Percentiles rank a stretch among this genome's conserved stretches.
Evolutionary conservation across 2,797 vertebrate species (phyloP).

Genomic region (Hyperoplus lanceolatus): DNA sequence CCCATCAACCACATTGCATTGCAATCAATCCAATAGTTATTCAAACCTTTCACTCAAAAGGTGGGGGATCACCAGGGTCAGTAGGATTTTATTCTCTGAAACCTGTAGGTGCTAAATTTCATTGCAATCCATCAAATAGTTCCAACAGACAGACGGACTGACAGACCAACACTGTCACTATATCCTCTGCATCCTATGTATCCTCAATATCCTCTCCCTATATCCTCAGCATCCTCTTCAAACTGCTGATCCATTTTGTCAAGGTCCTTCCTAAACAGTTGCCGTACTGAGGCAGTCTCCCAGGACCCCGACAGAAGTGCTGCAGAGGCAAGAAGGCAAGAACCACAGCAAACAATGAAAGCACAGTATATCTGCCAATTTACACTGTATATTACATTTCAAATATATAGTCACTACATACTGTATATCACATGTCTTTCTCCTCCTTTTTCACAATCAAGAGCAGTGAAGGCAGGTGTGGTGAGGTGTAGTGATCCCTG

Average conservation of each 20-base stretch:
- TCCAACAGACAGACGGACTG: too few species aligned
- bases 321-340: conserved; percentile 46
- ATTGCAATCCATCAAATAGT: too few species aligned
- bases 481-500: conserved; percentile 22
- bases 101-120: too few species aligned
- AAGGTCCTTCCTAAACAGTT: conserved; percentile 66
- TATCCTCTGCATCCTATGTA: conserved; percentile 18
- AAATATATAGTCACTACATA: background rate
- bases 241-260: conserved; percentile 68
- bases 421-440: background rate
- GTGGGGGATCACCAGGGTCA: background rate
- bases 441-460: conserved; percentile 9
- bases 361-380: background rate
- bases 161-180: background rate
- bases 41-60: background rate
- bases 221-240: conserved; percentile 46
- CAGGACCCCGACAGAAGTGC: conserved; percentile 52
- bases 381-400: background rate
- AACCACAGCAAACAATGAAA: conserved; percentile 6
- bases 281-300: conserved; percentile 66
- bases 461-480: conserved; percentile 33
- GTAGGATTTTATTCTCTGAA: background rate
- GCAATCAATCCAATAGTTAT: background rate
- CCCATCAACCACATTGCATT: background rate
- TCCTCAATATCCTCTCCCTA: conserved; percentile 4